Evolutionary conservation across 2,888 invertebrate genomes (phyloP).

Genomic region (Acleris laterana): DNA sequence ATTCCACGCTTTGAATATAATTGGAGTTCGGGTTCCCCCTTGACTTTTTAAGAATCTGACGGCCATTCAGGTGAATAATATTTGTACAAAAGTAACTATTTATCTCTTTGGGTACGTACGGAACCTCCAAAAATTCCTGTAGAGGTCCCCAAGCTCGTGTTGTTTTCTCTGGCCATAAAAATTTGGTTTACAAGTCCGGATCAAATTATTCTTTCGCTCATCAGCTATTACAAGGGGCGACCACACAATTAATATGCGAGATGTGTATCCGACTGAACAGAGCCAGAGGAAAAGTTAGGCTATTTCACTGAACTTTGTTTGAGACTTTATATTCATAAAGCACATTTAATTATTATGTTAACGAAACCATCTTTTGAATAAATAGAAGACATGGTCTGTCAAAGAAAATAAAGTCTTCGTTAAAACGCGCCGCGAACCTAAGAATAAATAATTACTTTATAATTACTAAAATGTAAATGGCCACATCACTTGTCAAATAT

Average conservation of each 20-base stretch:
- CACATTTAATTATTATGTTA: constrained; percentile 83
- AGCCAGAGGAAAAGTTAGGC: constrained; percentile 68
- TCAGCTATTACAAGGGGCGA: constrained; percentile 45
- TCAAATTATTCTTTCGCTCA: constrained; percentile 46
- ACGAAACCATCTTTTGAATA: constrained; percentile 82
- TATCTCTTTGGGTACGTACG: too few species aligned
- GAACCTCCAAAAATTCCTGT: too few species aligned
- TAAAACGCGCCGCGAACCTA: constrained; percentile 47
- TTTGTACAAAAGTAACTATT: too few species aligned
- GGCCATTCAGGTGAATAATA: too few species aligned
- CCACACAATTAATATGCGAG: constrained; percentile 73
- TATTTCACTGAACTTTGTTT: constrained; percentile 76
- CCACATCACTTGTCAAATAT: constrained; percentile 8
- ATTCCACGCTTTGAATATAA: too few species aligned
- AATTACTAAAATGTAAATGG: constrained; percentile 32
- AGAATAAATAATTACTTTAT: constrained; percentile 31
- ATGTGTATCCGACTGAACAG: constrained; percentile 75
- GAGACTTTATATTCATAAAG: constrained; percentile 81
- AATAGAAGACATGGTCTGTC: constrained; percentile 76
- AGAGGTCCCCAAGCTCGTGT: too few species aligned
- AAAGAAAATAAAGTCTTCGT: constrained; percentile 74
- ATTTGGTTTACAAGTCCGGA: neutral
- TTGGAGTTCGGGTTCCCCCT: too few species aligned
- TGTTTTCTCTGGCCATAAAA: too few species aligned
- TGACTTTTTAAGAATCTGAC: too few species aligned